Evolutionary conservation across 2,797 vertebrate species (phyloP).

Genomic region (Monodelphis domestica): DNA sequence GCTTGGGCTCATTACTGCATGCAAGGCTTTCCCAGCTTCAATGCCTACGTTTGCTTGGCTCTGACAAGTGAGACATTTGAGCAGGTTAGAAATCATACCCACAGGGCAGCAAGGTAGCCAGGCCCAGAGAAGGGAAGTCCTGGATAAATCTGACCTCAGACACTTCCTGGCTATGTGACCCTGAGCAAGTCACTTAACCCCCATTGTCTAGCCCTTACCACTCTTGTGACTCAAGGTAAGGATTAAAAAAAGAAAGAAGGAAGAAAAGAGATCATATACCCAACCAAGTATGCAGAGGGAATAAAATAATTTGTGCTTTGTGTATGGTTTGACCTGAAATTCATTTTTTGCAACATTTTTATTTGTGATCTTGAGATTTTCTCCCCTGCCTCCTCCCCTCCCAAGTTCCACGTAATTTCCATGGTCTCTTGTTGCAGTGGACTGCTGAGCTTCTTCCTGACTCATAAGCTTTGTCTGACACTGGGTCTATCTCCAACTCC

Average conservation of each 20-base stretch:
- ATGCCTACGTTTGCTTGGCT: background rate
- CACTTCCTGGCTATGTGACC: no score
- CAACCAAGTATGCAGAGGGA: background rate
- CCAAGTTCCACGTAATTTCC: background rate
- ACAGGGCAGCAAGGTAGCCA: no score
- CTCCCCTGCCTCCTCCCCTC: background rate
- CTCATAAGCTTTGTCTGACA: background rate
- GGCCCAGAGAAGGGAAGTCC: no score
- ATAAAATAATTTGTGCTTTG: background rate
- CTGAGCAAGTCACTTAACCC: no score
- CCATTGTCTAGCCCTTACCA: no score
- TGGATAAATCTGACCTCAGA: no score
- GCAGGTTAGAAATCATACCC: background rate
- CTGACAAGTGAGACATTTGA: background rate
- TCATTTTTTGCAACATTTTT: background rate
- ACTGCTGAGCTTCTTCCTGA: background rate
- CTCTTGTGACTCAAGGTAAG: no score
- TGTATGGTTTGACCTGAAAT: background rate
- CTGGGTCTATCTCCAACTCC: background rate
- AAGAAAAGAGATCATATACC: no score
- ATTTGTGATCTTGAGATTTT: background rate
- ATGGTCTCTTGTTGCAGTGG: background rate
- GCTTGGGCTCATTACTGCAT: background rate
- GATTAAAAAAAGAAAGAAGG: no score
- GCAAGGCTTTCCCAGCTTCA: background rate